Conservation (phyloP, 2,797 vertebrate species). For the Dipus sagitta region DNA sequence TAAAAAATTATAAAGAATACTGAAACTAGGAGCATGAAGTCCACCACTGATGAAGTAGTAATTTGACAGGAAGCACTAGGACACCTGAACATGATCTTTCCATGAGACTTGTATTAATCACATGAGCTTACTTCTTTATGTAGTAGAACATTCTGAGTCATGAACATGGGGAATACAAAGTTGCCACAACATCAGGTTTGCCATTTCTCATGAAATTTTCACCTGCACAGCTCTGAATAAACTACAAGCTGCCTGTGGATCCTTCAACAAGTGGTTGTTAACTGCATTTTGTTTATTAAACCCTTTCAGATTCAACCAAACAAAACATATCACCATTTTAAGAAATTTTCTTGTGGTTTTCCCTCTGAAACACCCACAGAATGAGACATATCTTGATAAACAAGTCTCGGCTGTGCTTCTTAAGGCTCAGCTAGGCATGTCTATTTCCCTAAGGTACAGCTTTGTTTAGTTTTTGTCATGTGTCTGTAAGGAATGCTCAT, state of each 20-base stretch:
- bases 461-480: conserved; percentile 36
- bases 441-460: background rate
- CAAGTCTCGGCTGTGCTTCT: background rate
- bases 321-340: conserved; percentile 27
- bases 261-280: too few species aligned
- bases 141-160: background rate
- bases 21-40: conserved; percentile 13
- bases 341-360: conserved; percentile 31
- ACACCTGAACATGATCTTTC: background rate
- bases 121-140: conserved; percentile 14
- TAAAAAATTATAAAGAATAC: background rate
- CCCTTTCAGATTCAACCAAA: conserved; percentile 26
- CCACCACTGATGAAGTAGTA: background rate
- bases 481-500: background rate
- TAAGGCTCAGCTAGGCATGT: background rate
- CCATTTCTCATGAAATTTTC: background rate
- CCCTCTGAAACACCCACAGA: background rate
- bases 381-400: too few species aligned
- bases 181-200: background rate
- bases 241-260: too few species aligned
- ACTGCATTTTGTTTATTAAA: too few species aligned
- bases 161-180: background rate
- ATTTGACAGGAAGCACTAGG: background rate
- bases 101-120: background rate
- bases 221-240: conserved; percentile 10